Base-by-base conservation (phyloP, 2,888 invertebrate species). In the Scaeva pyrastri region DNA sequence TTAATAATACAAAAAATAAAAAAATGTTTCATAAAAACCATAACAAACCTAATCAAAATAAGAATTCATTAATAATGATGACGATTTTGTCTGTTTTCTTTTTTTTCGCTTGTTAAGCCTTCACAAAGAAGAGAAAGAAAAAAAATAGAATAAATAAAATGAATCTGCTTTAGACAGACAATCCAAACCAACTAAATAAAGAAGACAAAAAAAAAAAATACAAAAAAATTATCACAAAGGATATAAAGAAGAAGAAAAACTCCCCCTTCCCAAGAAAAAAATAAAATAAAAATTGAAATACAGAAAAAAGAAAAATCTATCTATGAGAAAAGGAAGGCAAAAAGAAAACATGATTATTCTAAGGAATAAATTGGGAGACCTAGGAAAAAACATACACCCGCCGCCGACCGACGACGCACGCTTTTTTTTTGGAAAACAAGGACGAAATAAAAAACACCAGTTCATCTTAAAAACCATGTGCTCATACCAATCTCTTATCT, bases 31-130 rank as follows among this genome's bases (percentile, higher is more conserved):
- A 71, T 77, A 70, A 39, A 73, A 68, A 62, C 77, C 58, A 86
- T 81, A 82, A 82, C 77, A 86, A 86, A 86, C 66, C 81, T 82
- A 86, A 86, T 86, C 86, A 86, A 82, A 86, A 74, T 58, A 77
- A 72, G 82, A 86, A 82, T 82, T 82, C 66, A 78, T 86, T 86
- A 86, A 82, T 86, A 74, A 86, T 74, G 82, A 82, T 74, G 74
- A 73, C 64, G 56, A 80, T 52, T 52, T 52, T 52, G 23, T 52
- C 58, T 58, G 56, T 66, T 45, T 66, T 26, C 10, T 43, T 58
- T 68, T 68, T 48, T 16, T 45, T 1, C 36, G 23, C 21, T 50
- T 21, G 3, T 41, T 60, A n/a, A 62, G 14, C 12, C 36, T 14
- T 50, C n/a, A 58, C 14, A 68, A 21, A 52, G 12, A 45, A 31